Percentiles rank a stretch among this genome's conserved stretches.
Conservation (phyloP, 2,113 vertebrate species). For the Mobula hypostoma region DNA sequence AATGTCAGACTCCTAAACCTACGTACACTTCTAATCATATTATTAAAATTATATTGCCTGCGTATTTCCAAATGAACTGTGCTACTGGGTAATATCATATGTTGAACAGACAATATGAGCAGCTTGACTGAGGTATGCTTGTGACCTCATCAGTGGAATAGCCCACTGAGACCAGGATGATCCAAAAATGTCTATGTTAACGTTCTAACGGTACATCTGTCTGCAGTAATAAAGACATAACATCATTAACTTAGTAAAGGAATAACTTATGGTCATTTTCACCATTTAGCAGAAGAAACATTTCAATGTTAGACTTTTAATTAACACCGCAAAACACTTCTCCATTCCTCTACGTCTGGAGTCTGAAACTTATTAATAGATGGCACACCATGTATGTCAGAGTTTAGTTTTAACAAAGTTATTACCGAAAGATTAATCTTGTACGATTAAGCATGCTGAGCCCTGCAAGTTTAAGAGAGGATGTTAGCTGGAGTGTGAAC, state of each 20-base stretch:
- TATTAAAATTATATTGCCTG: conserved; percentile 27
- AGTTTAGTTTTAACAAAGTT: conserved; percentile 19
- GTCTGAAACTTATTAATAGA: background rate
- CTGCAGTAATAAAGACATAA: background rate
- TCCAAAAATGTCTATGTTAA: background rate
- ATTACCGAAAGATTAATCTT: background rate
- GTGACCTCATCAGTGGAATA: background rate
- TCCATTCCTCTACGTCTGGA: background rate
- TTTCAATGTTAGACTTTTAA: background rate
- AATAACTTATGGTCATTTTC: background rate
- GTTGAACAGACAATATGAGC: conserved; percentile 3
- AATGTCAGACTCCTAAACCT: conserved; percentile 27
- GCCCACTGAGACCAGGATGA: background rate
- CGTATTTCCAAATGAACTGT: conserved; percentile 24
- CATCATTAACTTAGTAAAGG: background rate
- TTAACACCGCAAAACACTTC: background rate
- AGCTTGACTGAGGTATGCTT: conserved; percentile 11
- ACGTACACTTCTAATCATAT: conserved; percentile 25
- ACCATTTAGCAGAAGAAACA: background rate
- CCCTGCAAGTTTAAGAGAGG: too few relatives aligned
- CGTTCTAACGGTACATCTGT: background rate
- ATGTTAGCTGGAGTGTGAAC: too few relatives aligned
- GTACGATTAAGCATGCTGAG: background rate
- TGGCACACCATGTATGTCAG: background rate
- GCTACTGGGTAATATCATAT: background rate